Base-by-base conservation (phyloP, 1,140 invertebrate genomes). In the Drosophila setifemur region DNA sequence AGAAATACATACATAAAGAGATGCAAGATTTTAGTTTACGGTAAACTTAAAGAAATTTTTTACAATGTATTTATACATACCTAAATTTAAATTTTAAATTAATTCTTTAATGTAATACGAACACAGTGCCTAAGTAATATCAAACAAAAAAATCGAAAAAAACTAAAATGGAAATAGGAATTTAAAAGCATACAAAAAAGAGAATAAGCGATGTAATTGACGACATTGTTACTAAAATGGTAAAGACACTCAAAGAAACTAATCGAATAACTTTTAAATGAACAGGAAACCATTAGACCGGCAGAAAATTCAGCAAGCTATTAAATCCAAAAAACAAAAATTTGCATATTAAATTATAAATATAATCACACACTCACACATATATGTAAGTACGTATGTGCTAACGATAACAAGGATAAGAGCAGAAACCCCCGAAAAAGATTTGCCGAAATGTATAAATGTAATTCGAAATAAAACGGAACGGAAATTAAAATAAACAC, bases 61-160 rank as follows among this genome's bases (percentile, higher is more conserved):
- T 86, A 87, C 73, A 87, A 87, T 73, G 82, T 87, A 87, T 87
- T 86, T 86, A 87, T 87, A 87, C 81, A 86, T 86, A 86, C 81
- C 81, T 86, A 86, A 86, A 86, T 86, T 86, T 81, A 86, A 81
- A 86, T 86, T 86, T 86, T 86, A 73, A 86, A 86, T 86, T 87
- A 88, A 88, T 82, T 88, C 77, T 88, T 90, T 89, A 89, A 88
- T 90, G 78, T 89, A 90, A 89, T 89, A 89, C 86, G 88, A 90
- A 90, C 88, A 90, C 88, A 90, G 88, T 90, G 88, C 88, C 88
- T 90, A 90, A 89, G 88, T 90, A 90, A 90, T 86, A 86, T 90
- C 88, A 90, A 90, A 83, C 81, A 64, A 70, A 72, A 75, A 76
- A 76, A 54, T 49, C 57, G 37, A 53, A 52, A 45, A 67, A 71